Base-by-base conservation (phyloP, 2,797 vertebrate genomes). In the Sebastolobus altivelis region DNA sequence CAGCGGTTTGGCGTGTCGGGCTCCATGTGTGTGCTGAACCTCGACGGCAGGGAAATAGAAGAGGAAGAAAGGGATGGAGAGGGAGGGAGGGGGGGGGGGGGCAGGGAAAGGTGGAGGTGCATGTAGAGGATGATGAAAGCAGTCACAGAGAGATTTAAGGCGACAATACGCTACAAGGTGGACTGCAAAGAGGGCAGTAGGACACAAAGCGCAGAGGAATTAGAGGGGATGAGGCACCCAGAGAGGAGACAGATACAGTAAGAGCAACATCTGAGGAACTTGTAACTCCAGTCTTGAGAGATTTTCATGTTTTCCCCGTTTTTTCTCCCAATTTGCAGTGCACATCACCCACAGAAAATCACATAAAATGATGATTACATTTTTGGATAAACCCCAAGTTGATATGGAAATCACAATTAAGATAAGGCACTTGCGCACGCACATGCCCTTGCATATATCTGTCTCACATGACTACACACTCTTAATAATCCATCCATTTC, bases 321-420 rank as follows among this genome's bases (percentile, higher is more conserved):
- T 77, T 27, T 13, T 31, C 16, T 56, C 20, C 1, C 4, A 33
- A 14, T 59, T 40, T 68, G 27, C 46, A 7, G n/a, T 27, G 66
- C 18, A 35, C 31, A n/a, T 59, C 37, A 14, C 46, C 52, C 49
- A 25, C 40, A 76, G 4, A 35, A 18, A 65, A 13, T 6, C 58
- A 69, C 4, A 5, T 54, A 58, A 61, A 80, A 70, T 81, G 56
- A 73, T 56, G n/a, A 79, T 83, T 75, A 16, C 4, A 80, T 43
- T 74, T 80, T 60, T 46, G 56, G 65, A 56, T 79, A 33, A 72
- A 80, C 46, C 18, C 65, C 59, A 52, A 83, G 58, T 27, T 72
- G 31, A 80, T 80, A 75, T 40, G 54, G 27, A 90, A 79, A 82
- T 74, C 60, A 68, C 33, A 81, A 78, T 86, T 78, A 67, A 76